Evolutionary conservation across 2,797 vertebrate species (phyloP).

Genomic region (Lepilemur ruficaudatus): DNA sequence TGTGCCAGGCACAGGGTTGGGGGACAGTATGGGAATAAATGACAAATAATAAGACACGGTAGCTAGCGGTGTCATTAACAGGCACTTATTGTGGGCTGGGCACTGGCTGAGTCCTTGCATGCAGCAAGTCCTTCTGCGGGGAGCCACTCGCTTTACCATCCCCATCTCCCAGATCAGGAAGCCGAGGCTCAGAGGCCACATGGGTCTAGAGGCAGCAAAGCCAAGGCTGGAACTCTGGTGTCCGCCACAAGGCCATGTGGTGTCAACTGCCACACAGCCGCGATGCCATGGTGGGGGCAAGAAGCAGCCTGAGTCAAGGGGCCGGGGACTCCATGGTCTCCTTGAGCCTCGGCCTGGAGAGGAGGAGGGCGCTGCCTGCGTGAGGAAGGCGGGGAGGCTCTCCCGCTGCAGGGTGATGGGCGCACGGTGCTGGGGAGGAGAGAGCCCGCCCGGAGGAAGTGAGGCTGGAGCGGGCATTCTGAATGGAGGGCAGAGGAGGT

Average conservation of each 20-base stretch:
- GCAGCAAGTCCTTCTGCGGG: rapidly evolving
- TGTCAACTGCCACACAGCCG: not conserved
- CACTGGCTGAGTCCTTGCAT: rapidly evolving
- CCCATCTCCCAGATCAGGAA: not conserved
- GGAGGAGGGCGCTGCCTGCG: not conserved
- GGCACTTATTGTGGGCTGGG: not conserved
- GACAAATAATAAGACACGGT: rapidly evolving
- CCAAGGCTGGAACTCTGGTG: not conserved
- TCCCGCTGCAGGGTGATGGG: not conserved
- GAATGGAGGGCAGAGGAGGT: not conserved
- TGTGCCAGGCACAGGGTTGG: rapidly evolving
- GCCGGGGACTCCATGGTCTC: not conserved
- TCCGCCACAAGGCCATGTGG: rapidly evolving
- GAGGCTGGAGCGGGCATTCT: too few species aligned
- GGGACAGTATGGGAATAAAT: too few species aligned
- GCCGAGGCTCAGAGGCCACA: not conserved
- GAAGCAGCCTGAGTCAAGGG: not conserved
- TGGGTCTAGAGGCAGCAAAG: not conserved
- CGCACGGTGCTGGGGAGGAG: rapidly evolving
- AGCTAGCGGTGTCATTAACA: rapidly evolving
- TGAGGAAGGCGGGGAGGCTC: not conserved
- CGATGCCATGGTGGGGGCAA: rapidly evolving
- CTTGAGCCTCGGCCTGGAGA: not conserved
- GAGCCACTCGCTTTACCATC: not conserved
- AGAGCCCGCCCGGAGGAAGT: too few species aligned